Base-by-base conservation (phyloP, 2,797 vertebrate species). In the Spinus olivaceus region DNA sequence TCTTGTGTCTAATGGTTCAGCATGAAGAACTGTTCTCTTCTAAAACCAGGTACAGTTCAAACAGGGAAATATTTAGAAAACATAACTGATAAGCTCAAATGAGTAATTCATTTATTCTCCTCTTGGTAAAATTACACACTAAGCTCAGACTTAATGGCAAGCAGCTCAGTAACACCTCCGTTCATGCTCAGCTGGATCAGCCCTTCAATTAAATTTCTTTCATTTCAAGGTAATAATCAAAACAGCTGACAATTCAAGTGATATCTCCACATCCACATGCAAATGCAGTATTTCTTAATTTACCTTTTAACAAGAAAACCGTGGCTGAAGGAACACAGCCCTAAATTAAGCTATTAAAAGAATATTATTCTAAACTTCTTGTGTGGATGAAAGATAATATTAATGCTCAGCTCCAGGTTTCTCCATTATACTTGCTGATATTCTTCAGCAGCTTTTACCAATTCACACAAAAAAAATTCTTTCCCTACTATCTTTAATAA, bases 171-270 rank as follows among this genome's bases (percentile, higher is more conserved):
- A 90, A 64, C 59, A 72, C 49, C 66, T 88, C 39, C 0, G 25
- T 69, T 93, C 54, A 79, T 0, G 3, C 81, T 94, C 56, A 79
- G 79, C 30, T 93, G 74, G 78, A 94, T 92, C 78, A 86, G 64
- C 49, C 63, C 66, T 89, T 93, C 92, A 85, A 82, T 79, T 94
- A 76, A 61, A 59, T 73, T 64, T 84, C 41, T 85, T 94, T 94
- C 41, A 86, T 84, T 90, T 79, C 71, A 81, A 81, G 78, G 54
- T 73, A 90, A 82, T 67, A 95, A 91, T 91, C 81, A 88, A 82
- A 95, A 73, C 60, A 93, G 46, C 79, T 73, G 71, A 80, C 39
- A 82, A 72, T 79, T 69, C 71, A 88, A 86, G 46, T 5, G 4
- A 6, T 73, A 92, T 12, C 37, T 64, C 78, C 44, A 79, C 42